Base-by-base conservation (phyloP, 30 jellyfish, hydroid and myxozoan genomes). In the Cassiopea andromeda region DNA sequence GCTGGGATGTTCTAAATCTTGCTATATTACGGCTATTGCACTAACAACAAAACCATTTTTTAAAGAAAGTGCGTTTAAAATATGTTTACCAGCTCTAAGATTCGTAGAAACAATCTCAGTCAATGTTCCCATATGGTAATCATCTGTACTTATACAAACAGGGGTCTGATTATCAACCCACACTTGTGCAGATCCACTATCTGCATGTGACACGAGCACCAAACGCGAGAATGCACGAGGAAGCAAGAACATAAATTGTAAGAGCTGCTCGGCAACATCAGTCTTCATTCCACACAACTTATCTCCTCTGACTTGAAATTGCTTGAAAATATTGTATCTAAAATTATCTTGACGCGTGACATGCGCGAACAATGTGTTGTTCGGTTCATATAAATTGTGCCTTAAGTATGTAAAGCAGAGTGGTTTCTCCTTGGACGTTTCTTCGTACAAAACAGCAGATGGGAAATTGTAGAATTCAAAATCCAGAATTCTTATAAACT, bases 231-330 rank as follows among this genome's bases (percentile, higher is more conserved):
- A 89, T 8, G 94, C 82, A 49, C 94, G 88, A 14, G 97, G 97
- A 43, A 96, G 69, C 67, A 58, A 57, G 69, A 96, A 60, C 44
- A 79, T 75, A 54, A 96, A 85, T 76, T 96, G 97, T 59, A 96
- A 82, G 57, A 92, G 86, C 84, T 96, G 99, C 80, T 96, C 99
- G 4, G 98, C 84, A 69, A 83, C 92, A 46, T 78, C 73, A 8
- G 99, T 96, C 75, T 96, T 98, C 97, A 96, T 85, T 19, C 99
- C 99, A 59, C 98, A 94, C 15, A 96, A 83, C 83, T 96, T 87
- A 61, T 96, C 99, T 1, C 90, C 73, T 73, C 99, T 82, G 60
- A 96, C 82, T 85, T 81, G 89, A 71, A 96, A 96, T 48, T 96
- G 95, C 64, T 96, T 96, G 90, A 84, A 96, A 1, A 96, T 89